Base-by-base conservation (phyloP, 1,140 invertebrate genomes). In the Drosophila tristis region DNA sequence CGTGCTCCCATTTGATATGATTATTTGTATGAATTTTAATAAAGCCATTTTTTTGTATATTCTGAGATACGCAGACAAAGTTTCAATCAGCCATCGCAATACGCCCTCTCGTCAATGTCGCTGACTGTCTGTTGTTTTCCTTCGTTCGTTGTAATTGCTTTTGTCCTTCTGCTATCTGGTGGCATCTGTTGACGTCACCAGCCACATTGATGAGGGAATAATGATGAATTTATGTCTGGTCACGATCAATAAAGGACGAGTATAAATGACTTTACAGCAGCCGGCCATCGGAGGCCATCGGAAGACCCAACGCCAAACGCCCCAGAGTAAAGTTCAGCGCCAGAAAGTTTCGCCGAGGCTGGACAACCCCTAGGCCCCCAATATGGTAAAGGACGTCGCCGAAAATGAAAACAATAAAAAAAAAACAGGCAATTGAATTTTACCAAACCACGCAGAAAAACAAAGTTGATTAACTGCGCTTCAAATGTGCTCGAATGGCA, bases 141-240 rank as follows among this genome's bases (percentile, higher is more conserved):
- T 26, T 11, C 15, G 53, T 43, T 58, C 51, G 57, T 80, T 76
- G 20, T 53, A 62, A 55, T 80, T 72, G 65, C 53, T 54, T 47
- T 70, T 58, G 25, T 78, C 42, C 43, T 29, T 29, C 13, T 43
- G 42, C 50, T 48, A 57, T 58, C 53, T 50, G 64, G 48, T 35
- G 58, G 54, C 80, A 75, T 79, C 80, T 76, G 80, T 75, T 85
- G 80, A 79, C 75, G 80, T 85, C 80, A 85, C 45, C 59, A 26
- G 25, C 29, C 35, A 39, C 35, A 39, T 13, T 39, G 16, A 50
- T 47, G 64, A 58, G 39, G 44, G 66, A 78, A 63, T 72, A 64
- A 76, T 86, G 70, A 82, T 86, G 74, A 89, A 84, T 87, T 89
- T 78, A 89, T 89, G 79, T 89, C 84, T 89, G 79, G 84, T 79